phyloP scores from a whole-genome alignment of 2,888 invertebrate species.

The Eubasilissa splendida region DNA sequence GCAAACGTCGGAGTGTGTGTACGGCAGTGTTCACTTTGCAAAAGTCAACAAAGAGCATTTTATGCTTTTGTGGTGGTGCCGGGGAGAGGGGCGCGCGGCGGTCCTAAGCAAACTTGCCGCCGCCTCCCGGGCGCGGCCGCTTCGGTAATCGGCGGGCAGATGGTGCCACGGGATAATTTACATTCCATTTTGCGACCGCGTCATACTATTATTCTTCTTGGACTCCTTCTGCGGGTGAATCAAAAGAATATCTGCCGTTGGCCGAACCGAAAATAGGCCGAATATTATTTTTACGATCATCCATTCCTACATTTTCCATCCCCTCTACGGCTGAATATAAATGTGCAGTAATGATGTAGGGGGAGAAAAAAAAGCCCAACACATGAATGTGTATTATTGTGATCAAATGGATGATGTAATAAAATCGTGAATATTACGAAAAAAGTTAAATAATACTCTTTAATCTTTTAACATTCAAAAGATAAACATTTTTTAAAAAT shows the following conservation, averaged over 20 bases:
- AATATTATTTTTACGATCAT: constrained; percentile 38
- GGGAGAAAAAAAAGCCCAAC: not conserved
- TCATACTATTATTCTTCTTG: constrained; percentile 38
- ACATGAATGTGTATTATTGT: constrained; percentile 32
- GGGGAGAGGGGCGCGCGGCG: constrained; percentile 12
- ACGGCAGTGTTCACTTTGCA: constrained; percentile 51
- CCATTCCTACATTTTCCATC: constrained; percentile 31
- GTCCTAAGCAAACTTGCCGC: constrained; percentile 50
- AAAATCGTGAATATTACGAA: not conserved
- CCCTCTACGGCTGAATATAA: constrained; percentile 38
- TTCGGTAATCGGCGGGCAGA: constrained; percentile 54
- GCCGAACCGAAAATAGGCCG: constrained; percentile 37
- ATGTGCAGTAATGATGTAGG: constrained; percentile 18
- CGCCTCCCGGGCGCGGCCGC: constrained; percentile 41
- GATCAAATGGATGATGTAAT: not conserved
- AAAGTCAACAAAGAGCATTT: constrained; percentile 54
- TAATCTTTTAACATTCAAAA: no score
- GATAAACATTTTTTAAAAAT: no score
- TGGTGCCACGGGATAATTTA: constrained; percentile 51
- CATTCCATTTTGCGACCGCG: constrained; percentile 47
- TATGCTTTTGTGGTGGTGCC: constrained; percentile 45
- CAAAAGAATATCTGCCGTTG: constrained; percentile 42
- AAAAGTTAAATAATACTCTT: no score
- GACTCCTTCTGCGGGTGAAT: constrained; percentile 43
- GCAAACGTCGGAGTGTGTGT: constrained; percentile 37